Conservation (phyloP, 1,140 invertebrate species). For the Drosophila ogumai region DNA sequence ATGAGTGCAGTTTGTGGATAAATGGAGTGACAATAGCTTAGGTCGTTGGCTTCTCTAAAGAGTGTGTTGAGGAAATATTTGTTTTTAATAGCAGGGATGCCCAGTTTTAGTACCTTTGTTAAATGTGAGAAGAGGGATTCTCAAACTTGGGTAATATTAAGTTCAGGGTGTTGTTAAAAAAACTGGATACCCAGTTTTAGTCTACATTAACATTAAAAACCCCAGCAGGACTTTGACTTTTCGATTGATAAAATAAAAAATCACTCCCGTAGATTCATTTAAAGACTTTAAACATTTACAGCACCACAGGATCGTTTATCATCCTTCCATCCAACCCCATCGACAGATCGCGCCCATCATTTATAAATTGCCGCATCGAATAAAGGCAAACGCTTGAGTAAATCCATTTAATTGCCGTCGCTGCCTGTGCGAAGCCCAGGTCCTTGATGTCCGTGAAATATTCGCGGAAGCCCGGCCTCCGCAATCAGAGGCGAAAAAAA, state of each 20-base stretch:
- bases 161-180: too few relatives aligned
- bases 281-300: conserved; percentile 21
- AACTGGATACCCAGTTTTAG: too few relatives aligned
- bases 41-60: conserved; percentile 19
- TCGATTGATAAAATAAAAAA: conserved; percentile 7
- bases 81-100: too few relatives aligned
- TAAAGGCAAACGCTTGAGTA: conserved; percentile 73
- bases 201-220: too few relatives aligned
- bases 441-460: conserved; percentile 73
- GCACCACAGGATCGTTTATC: conserved; percentile 60
- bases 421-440: conserved; percentile 36
- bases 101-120: neutral
- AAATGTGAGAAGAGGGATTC: too few relatives aligned
- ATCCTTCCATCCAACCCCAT: conserved; percentile 36
- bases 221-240: neutral
- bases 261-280: conserved; percentile 7
- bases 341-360: conserved; percentile 68
- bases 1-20: conserved; percentile 6
- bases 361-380: conserved; percentile 76
- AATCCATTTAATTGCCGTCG: conserved; percentile 76
- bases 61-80: neutral
- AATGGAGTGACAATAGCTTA: conserved; percentile 12
- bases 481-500: conserved; percentile 50
- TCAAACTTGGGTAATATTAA: neutral
- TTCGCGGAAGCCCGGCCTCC: conserved; percentile 33